Evolutionary conservation across 2,113 vertebrate genomes (phyloP).

Genomic region (Leucoraja erinaceus): DNA sequence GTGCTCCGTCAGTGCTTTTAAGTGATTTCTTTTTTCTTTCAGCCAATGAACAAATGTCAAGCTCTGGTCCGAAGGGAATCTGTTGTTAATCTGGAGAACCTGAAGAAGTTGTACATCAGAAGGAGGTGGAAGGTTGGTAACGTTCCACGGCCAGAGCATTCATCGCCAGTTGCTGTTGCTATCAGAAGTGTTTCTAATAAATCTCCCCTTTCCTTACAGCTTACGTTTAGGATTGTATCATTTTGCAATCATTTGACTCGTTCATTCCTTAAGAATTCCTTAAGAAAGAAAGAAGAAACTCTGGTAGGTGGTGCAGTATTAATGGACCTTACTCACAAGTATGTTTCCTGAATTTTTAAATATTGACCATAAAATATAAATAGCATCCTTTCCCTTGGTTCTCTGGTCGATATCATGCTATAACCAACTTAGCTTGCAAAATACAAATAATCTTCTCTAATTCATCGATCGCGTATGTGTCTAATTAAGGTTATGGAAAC

Average conservation of each 20-base stretch:
- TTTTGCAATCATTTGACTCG: conserved; percentile 85
- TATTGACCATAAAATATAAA: not conserved
- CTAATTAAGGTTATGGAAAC: too few relatives aligned
- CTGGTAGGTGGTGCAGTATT: conserved; percentile 54
- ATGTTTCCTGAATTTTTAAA: not conserved
- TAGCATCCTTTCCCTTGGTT: too few relatives aligned
- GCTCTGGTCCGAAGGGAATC: conserved; percentile 81
- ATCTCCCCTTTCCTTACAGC: conserved; percentile 50
- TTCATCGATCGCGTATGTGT: too few relatives aligned
- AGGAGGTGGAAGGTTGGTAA: conserved; percentile 81
- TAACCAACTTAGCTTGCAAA: too few relatives aligned
- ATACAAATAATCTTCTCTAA: too few relatives aligned
- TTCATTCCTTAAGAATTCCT: conserved; percentile 69
- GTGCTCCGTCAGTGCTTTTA: too few relatives aligned
- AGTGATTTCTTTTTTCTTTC: conserved; percentile 47
- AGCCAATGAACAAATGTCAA: conserved; percentile 78
- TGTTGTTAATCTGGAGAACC: conserved; percentile 85
- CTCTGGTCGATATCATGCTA: too few relatives aligned
- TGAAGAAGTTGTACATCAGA: conserved; percentile 78
- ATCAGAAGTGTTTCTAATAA: not conserved
- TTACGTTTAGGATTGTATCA: conserved; percentile 80
- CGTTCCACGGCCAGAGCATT: not conserved
- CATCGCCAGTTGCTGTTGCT: not conserved
- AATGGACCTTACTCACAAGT: not conserved
- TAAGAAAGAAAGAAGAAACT: conserved; percentile 50